Percentiles rank a stretch among this genome's conserved stretches.
phyloP scores from a whole-genome alignment of 2,797 vertebrate species.

The Nyctibius grandis region DNA sequence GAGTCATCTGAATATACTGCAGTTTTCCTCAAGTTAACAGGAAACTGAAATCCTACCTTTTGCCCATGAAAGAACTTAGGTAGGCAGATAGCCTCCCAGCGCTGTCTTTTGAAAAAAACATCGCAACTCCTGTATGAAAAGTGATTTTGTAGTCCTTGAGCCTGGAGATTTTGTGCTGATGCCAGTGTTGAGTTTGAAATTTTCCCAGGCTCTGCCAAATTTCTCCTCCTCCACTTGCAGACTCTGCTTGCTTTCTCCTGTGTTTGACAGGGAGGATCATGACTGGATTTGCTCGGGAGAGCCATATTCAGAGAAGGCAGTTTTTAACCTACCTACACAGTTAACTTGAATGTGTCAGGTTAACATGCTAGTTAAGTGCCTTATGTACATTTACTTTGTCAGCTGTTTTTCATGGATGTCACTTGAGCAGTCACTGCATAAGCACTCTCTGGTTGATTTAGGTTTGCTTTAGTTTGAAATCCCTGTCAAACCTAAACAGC shows the following conservation, averaged over 20 bases:
- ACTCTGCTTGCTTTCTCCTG: not conserved
- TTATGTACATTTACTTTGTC: conserved; percentile 3
- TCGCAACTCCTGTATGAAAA: not conserved
- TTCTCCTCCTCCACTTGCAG: conserved; percentile 7
- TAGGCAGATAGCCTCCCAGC: not conserved
- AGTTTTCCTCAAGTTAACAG: not conserved
- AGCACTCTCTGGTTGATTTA: not conserved
- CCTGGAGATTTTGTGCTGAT: not conserved
- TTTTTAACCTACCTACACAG: not conserved
- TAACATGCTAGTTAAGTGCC: not conserved
- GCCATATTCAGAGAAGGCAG: not conserved
- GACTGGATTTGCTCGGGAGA: conserved; percentile 1
- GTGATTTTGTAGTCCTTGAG: not conserved
- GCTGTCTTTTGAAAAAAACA: not conserved
- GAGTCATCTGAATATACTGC: not conserved
- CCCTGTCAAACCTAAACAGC: not conserved
- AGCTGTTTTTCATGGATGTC: not conserved
- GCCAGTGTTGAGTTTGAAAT: not conserved
- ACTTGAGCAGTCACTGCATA: not conserved
- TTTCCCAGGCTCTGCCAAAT: not conserved
- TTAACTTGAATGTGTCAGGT: not conserved
- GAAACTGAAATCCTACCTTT: not conserved
- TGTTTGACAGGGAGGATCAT: conserved; percentile 3
- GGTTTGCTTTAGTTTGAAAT: not conserved
- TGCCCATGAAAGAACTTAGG: not conserved